Base-by-base conservation (phyloP, 2,113 vertebrate species). In the Microtus pennsylvanicus region DNA sequence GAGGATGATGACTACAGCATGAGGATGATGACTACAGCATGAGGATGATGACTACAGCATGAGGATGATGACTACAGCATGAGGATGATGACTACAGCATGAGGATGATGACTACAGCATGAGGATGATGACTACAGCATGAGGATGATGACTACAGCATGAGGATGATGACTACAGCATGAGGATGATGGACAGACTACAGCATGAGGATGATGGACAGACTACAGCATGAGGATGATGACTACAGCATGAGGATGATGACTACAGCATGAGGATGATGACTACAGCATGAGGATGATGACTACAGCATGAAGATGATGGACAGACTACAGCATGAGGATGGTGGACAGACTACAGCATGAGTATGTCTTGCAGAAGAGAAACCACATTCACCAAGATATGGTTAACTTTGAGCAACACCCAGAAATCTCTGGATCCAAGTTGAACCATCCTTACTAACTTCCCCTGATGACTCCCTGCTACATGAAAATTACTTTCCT, bases 341-440 rank as follows among this genome's bases (percentile, higher is more conserved):
- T 80, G 17, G 21, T 26, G 9, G 24, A 26, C 61, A 26, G 24
- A 63, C 61, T 63, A 63, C 21, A 63, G 61, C 42, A 80, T 63
- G 83, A 74, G 22, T 26, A 83, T 82, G 11, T 14, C 76, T 58
- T 38, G 28, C 21, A 61, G 87, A 90, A 97, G 35, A 52, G 94
- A 97, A 80, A 94, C 67, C 65, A 38, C 38, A 11, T 80, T 75
- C 72, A 92, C 26, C 11, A 22, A 82, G n/a, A 89, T 94, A 95
- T 10, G 13, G 72, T 45, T 90, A 69, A 52, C 33, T 30, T 3
- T 30, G 45, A 17, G 63, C 3, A 35, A 81, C 16, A 76, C 38
- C 76, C 10, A 26, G 8, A 0, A 26, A 75, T 4, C 35, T 55
- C 67, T 78, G 35, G 21, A 93, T 42, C 70, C 38, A 90, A 95